Conservation (phyloP, 2,888 invertebrate species). For the Aleiodes alternator region DNA sequence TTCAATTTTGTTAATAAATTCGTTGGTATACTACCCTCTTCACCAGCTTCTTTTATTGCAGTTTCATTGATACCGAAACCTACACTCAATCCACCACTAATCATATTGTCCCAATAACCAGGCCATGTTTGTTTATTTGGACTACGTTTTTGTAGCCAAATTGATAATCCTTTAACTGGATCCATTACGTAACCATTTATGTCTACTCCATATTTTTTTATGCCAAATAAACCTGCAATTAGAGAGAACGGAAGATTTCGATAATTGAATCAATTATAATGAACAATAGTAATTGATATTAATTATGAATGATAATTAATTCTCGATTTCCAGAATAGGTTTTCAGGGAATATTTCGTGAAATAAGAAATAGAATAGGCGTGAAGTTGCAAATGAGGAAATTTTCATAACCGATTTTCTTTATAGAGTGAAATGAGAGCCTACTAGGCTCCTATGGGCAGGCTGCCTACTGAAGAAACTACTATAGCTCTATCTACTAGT, state of each 20-base stretch:
- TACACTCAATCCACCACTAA: constrained; percentile 93
- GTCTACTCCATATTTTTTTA: constrained; percentile 95
- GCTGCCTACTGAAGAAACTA: no score
- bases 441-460: no score
- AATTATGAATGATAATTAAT: no score
- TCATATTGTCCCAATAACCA: constrained; percentile 97
- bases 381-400: no score
- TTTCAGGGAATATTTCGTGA: no score
- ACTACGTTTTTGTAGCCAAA: constrained; percentile 95
- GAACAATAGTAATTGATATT: no score
- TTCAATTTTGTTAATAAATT: constrained; percentile 86
- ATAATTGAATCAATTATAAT: no score
- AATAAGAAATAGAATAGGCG: constrained; percentile 21
- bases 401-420: neutral
- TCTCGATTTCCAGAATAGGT: neutral
- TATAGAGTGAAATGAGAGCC: no score
- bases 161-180: constrained; percentile 88
- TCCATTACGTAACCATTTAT: constrained; percentile 94
- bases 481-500: no score
- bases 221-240: constrained; percentile 86
- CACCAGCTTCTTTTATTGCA: constrained; percentile 94
- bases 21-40: constrained; percentile 93
- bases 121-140: constrained; percentile 97
- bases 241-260: constrained; percentile 18
- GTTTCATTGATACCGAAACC: constrained; percentile 93